phyloP scores from a whole-genome alignment of 1,140 invertebrate genomes.

The Euglossa dilemma region DNA sequence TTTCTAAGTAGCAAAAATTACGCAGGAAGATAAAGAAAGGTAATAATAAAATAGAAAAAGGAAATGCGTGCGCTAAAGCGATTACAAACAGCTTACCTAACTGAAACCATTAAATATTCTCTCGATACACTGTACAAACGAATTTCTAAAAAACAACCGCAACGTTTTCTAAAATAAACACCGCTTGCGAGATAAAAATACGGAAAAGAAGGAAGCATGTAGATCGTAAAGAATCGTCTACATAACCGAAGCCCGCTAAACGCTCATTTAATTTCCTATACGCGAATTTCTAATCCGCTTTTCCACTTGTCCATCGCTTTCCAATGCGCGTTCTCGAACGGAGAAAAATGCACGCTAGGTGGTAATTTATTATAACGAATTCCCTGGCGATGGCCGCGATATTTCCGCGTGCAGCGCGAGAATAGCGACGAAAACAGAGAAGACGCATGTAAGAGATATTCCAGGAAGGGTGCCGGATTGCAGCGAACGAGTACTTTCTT shows the following conservation, averaged over 20 bases:
- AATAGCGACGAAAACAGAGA: background rate
- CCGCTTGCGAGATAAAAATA: too few species aligned
- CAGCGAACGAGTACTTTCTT: slow-evolving; percentile 17
- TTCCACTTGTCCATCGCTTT: background rate
- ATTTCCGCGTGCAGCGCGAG: background rate
- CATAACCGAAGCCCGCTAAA: background rate
- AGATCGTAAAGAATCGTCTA: background rate
- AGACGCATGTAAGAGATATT: slow-evolving; percentile 5
- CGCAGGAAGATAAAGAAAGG: too few species aligned
- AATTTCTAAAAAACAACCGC: too few species aligned
- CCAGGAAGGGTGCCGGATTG: slow-evolving; percentile 6
- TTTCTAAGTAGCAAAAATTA: too few species aligned
- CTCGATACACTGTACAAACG: too few species aligned
- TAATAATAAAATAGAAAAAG: too few species aligned
- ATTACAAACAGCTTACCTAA: too few species aligned
- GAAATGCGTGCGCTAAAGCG: too few species aligned
- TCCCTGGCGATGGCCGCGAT: background rate
- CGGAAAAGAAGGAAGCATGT: too few species aligned
- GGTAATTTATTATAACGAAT: slow-evolving; percentile 28
- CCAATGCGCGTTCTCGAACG: background rate
- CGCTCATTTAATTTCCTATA: background rate
- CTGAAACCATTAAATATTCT: too few species aligned
- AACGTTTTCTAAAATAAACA: too few species aligned
- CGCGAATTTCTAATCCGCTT: too few species aligned
- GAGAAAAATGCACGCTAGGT: background rate